Evolutionary conservation across 2,113 vertebrate genomes (phyloP), one percentile per base, ranked within the genome.

Genomic region (Paralichthys olivaceus): DNA sequence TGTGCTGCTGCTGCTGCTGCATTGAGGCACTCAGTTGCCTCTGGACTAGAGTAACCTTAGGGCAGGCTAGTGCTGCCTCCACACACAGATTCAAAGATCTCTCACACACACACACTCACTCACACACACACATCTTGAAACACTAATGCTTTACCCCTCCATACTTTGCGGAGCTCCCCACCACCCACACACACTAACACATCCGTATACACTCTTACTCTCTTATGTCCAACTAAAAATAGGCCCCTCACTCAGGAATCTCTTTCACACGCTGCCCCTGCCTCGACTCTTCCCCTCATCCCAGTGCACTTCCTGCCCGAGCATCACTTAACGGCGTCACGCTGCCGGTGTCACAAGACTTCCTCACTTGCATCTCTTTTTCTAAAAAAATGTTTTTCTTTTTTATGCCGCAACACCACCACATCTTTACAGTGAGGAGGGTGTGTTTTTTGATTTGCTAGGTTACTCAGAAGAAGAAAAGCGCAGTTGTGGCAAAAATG

Each of bases 151-250:
- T 66, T 57, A 58, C 20, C 55, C 59, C 40, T 63, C 22, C 59
- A 29, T 25, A 29, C 49, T 51, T 53, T 68, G 58, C 34, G 75
- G 34, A 45, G 54, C 49, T 20, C 26, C 25, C 68, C 60, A 28
- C 68, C 60, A 28, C 62, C 77, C 53, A 37, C 86, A 76, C 77
- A 60, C 84, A 72, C 78, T 61, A 40, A 47, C 54, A 80, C 80
- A 72, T 72, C 9, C 17, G 37, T 72, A 84, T 13, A 40, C 67
- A 72, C 84, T 75, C 69, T 87, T 77, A 65, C 82, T 78, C 75
- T 81, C 75, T 77, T 87, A 81, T 68, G 67, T 89, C 32, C 69
- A 54, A 68, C 90, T 93, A 93, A 88, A 93, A 93, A 92, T 93
- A 92, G 87, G 84, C 62, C 43, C 79, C 75, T 84, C 65, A 77